These are phyloP conservation scores for Myotis daubentonii DNA, from an alignment of 2,797 vertebrate genomes.

Conservation along the genomic window DNA sequence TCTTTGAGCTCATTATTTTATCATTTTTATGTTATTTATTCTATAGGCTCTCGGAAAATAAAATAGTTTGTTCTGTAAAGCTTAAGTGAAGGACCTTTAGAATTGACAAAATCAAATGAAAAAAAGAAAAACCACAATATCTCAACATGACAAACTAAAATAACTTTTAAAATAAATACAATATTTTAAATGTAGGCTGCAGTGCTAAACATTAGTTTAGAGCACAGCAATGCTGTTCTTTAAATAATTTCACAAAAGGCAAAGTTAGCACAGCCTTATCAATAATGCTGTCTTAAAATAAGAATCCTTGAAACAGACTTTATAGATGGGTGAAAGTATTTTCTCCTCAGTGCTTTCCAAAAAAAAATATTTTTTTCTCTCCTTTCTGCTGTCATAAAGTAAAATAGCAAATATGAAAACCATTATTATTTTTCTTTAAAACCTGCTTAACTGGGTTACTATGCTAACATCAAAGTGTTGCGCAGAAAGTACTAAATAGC, in stretches of 20 bases:
- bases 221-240: constrained; percentile 9
- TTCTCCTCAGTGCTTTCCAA: constrained; percentile 40
- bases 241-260: constrained; percentile 59
- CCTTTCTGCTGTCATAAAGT: constrained; percentile 12
- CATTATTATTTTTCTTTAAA: constrained; percentile 39
- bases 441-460: constrained; percentile 51
- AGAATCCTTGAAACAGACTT: constrained; percentile 48
- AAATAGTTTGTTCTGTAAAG: not conserved
- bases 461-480: constrained; percentile 39
- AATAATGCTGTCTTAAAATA: constrained; percentile 64
- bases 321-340: constrained; percentile 36
- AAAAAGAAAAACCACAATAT: constrained; percentile 29
- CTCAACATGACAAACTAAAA: constrained; percentile 47
- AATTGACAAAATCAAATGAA: constrained; percentile 40
- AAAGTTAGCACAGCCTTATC: constrained; percentile 50
- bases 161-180: constrained; percentile 15
- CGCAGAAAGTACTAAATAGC: constrained; percentile 39
- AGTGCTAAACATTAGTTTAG: constrained; percentile 40
- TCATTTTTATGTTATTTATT: constrained; percentile 17
- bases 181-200: constrained; percentile 17
- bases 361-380: constrained; percentile 10
- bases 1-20: constrained; percentile 23
- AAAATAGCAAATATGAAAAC: constrained; percentile 39
- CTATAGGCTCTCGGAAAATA: constrained; percentile 1
- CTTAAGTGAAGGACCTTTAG: not conserved